Evolutionary conservation across 2,888 invertebrate genomes (phyloP), one percentile per base, ranked within the genome.

Genomic region (Harpalus rubripes): DNA sequence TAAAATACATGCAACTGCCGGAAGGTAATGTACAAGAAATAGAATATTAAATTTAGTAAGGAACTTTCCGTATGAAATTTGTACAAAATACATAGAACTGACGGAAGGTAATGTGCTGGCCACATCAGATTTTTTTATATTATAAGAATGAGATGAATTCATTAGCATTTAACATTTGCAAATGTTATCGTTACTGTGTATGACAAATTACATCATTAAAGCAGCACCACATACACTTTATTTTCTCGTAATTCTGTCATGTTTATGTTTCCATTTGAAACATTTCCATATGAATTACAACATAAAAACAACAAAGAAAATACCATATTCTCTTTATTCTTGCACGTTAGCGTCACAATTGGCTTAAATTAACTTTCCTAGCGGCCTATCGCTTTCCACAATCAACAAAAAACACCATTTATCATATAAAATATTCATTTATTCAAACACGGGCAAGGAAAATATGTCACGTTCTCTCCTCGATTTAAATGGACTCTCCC

Each of bases 381-480:
- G 39, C 26, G 7, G 26, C 15, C n/a, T 68, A 68, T 68, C 68
- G n/a, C 12, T 68, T 68, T 68, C 68, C 32, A 68, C 68, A 41
- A 68, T 68, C 68, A 68, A 26, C 32, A 41, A 39, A 39, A 65
- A 68, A 63, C 32, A 39, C 68, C 39, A 15, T 68, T 68, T 68
- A 39, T 68, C 32, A 68, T 68, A 68, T 68, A 32, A 68, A 68
- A 68, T 68, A 68, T 68, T 68, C 68, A 68, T 68, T 68, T 68
- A 68, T 68, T 68, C 68, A 68, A 39, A 68, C 68, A 68, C 68
- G n/a, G 7, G 39, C 12, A 68, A 68, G 68, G 68, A 39, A 68
- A 39, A 68, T 22, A 68, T 68, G 68, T 39, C n/a, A 68, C 68
- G 15, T 68, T 32, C 15, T n/a, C 15, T 4, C 39, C 68, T 68